These are phyloP conservation scores for Allacma fusca DNA, from an alignment of 2,888 invertebrate genomes.

Conservation along the genomic window DNA sequence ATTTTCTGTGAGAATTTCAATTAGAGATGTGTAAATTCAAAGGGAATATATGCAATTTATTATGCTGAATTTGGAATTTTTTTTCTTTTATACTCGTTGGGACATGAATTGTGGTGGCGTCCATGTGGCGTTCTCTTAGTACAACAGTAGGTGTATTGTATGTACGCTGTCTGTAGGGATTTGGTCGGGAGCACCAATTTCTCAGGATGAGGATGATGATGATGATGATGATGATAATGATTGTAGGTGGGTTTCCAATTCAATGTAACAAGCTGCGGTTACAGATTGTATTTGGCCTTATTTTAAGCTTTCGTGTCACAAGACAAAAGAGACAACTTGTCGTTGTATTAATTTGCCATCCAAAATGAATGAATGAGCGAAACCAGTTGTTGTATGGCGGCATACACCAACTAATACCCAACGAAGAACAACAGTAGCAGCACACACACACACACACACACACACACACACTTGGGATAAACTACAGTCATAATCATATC, in stretches of 20 bases:
- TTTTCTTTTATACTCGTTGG: slow-evolving; percentile 22
- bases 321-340: slow-evolving; percentile 48
- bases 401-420: background rate
- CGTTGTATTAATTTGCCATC: slow-evolving; percentile 52
- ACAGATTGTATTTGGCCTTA: slow-evolving; percentile 49
- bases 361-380: slow-evolving; percentile 46
- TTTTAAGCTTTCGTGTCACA: slow-evolving; percentile 51
- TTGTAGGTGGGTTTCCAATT: slow-evolving; percentile 33
- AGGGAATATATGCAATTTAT: slow-evolving; percentile 34
- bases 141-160: slow-evolving; percentile 3
- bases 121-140: slow-evolving; percentile 6
- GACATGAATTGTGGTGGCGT: slow-evolving; percentile 32
- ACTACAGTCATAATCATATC: background rate
- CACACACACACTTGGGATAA: background rate
- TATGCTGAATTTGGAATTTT: slow-evolving; percentile 37
- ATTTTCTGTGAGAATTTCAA: slow-evolving; percentile 35
- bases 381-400: slow-evolving; percentile 40
- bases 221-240: slow-evolving; percentile 27
- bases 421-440: background rate
- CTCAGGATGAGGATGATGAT: slow-evolving; percentile 25
- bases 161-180: background rate
- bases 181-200: background rate
- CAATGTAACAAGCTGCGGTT: slow-evolving; percentile 49
- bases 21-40: slow-evolving; percentile 28
- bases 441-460: too few relatives aligned